Evolutionary conservation across 1,140 invertebrate genomes (phyloP).

Genomic region (Drosophila ogumai): DNA sequence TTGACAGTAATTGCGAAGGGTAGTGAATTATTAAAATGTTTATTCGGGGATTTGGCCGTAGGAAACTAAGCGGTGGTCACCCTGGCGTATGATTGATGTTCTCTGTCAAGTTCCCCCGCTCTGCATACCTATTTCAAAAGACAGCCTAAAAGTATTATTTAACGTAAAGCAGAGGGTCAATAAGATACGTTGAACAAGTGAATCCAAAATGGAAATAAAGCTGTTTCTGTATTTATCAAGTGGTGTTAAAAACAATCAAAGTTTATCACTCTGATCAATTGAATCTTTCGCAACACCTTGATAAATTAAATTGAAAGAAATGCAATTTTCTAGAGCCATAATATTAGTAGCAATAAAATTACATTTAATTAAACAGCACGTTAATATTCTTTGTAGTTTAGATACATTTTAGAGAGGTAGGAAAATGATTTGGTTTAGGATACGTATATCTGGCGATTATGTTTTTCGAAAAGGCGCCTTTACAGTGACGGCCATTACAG

Average conservation of each 20-base stretch:
- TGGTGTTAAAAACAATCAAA: not conserved
- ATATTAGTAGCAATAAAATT: too few species aligned
- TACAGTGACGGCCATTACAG: too few species aligned
- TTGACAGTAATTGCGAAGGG: slow-evolving; percentile 65
- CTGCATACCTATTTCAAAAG: not conserved
- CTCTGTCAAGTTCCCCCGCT: not conserved
- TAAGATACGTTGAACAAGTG: not conserved
- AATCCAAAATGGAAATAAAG: not conserved
- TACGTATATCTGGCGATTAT: not conserved
- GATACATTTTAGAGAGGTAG: not conserved
- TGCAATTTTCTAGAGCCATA: not conserved
- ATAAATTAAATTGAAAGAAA: not conserved
- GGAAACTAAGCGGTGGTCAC: slow-evolving; percentile 5
- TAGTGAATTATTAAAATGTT: slow-evolving; percentile 71
- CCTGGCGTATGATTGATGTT: slow-evolving; percentile 65
- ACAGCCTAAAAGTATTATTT: not conserved
- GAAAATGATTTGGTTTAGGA: not conserved
- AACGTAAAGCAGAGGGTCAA: not conserved
- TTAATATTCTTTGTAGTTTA: too few species aligned
- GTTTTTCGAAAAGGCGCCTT: not conserved
- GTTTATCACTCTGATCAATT: not conserved
- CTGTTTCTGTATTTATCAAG: not conserved
- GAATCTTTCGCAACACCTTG: not conserved
- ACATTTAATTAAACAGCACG: too few species aligned
- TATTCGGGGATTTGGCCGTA: slow-evolving; percentile 57